Evolutionary conservation across 2,888 invertebrate genomes (phyloP), one percentile per base, ranked within the genome.

Genomic region (Oligia fasciuncula): DNA sequence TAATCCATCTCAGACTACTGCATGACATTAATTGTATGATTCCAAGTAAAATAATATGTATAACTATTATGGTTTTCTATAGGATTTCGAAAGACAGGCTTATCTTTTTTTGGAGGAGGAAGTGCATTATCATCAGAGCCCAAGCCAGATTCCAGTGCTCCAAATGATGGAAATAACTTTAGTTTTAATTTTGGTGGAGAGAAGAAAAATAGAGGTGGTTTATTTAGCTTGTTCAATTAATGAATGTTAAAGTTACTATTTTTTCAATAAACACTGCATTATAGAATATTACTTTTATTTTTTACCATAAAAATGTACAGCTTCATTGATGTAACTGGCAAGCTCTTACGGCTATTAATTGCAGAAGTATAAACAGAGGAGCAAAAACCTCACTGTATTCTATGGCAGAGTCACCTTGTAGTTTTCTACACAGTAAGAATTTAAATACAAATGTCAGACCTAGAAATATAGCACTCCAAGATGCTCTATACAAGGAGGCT

Each of bases 371-470:
- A 94, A 99, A 99, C 74, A 99, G 97, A 35, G 99, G 99, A 68
- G 99, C 98, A 96, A 99, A 98, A 6, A 99, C 98, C 97, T 99
- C 99, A 80, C 99, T 99, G 93, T 98, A 99, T 92, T 99, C 99
- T 85, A 99, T 97, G 57, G 97, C 97, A 68, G 98, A 98, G 92
- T 98, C 98, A 13, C 98, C 98, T 89, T 98, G 98, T 73, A 99
- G 95, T 94, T 98, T 99, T 92, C 98, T 98, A 95, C 99, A 99
- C 76, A 99, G 94, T 88, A 99, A 97, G 96, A 99, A 98, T 95
- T 99, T 99, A 93, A 99, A 99, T 80, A 99, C 98, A 96, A 99
- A 98, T 83, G 99, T 97, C 87, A 99, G 97, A 60, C 98, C 97
- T 80, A 99, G 95, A 93, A 98, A 98, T 90, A 98, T 98, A 76